Evolutionary conservation across 2,113 vertebrate species (phyloP).

Genomic region (Jacana jacana): DNA sequence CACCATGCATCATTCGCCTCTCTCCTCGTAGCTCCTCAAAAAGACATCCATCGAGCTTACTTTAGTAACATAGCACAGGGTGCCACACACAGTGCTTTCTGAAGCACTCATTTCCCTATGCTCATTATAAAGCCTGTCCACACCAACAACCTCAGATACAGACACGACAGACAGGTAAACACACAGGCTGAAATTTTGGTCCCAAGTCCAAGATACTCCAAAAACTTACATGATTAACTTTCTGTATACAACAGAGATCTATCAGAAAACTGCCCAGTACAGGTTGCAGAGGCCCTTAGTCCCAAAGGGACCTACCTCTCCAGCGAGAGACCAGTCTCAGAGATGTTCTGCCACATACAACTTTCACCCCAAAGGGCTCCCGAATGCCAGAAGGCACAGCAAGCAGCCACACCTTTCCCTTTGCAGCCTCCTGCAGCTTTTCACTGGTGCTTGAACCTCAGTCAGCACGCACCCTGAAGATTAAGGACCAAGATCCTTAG

Average conservation of each 20-base stretch:
- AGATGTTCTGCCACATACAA: fast-evolving
- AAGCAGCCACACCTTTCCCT: background rate
- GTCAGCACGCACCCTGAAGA: background rate
- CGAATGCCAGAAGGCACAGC: background rate
- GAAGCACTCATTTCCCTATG: background rate
- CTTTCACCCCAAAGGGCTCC: background rate
- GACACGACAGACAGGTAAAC: background rate
- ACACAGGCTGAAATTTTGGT: background rate
- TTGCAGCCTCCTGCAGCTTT: background rate
- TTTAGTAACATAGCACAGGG: background rate
- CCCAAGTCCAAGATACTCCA: background rate
- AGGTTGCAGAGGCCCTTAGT: background rate
- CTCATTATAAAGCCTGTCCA: background rate
- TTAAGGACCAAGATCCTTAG: background rate
- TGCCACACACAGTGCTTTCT: background rate
- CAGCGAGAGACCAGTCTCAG: background rate
- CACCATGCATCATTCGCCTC: background rate
- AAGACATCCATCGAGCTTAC: background rate
- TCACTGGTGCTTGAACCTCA: background rate
- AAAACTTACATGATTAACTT: background rate
- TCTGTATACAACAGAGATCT: background rate
- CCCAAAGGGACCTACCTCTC: background rate
- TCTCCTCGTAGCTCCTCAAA: background rate
- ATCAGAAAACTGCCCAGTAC: background rate
- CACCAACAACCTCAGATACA: background rate